Conservation (phyloP, 2,113 vertebrate genomes). For the Labrus mixtus region DNA sequence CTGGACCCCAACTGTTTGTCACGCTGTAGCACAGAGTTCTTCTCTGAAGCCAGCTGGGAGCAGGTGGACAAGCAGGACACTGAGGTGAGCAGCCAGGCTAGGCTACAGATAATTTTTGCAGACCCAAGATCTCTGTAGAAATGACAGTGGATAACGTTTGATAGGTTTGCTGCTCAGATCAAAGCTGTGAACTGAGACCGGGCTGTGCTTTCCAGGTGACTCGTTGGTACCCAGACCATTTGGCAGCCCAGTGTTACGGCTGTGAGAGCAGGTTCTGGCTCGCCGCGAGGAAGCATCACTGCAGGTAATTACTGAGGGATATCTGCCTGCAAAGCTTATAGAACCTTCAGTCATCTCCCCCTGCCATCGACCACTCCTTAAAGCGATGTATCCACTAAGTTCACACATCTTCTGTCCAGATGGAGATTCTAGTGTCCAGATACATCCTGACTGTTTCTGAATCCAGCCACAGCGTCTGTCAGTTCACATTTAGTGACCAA, state of each 20-base stretch:
- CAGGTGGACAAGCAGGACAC: conserved; percentile 99
- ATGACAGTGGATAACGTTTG: not conserved
- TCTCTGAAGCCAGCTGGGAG: conserved; percentile 99
- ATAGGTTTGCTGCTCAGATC: not conserved
- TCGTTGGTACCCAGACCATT: conserved; percentile 96
- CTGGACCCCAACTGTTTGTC: conserved; percentile 97
- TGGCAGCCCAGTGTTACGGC: conserved; percentile 96
- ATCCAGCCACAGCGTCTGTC: conserved; percentile 1
- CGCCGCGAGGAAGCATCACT: conserved; percentile 94
- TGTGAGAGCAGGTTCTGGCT: conserved; percentile 97
- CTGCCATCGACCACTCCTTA: not conserved
- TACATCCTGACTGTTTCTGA: not conserved
- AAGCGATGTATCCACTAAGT: not conserved
- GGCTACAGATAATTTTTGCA: not conserved
- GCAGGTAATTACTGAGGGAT: conserved; percentile 86
- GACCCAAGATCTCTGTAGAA: not conserved
- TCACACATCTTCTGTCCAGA: not conserved
- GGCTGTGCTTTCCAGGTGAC: conserved; percentile 88
- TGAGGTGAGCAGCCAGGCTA: conserved; percentile 85
- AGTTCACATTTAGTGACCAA: not conserved
- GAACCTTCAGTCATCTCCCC: not conserved
- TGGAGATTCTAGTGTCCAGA: too few species aligned
- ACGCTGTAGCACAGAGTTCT: conserved; percentile 97
- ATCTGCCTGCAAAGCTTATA: not conserved
- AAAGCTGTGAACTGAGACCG: conserved; percentile 21